phyloP scores from a whole-genome alignment of 2,888 invertebrate species.

The Phytoseiulus persimilis region DNA sequence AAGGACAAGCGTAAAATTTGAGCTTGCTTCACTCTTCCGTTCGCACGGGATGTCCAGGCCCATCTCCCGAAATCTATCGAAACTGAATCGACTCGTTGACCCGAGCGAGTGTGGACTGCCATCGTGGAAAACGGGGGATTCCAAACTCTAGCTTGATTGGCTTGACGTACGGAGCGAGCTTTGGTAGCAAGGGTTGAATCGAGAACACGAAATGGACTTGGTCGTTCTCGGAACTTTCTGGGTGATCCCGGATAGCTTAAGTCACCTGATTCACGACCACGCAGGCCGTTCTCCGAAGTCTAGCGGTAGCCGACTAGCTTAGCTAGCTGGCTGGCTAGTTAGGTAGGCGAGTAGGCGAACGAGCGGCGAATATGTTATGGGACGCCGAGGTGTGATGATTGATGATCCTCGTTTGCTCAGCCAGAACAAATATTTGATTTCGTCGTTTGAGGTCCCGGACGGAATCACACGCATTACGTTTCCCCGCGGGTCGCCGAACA shows the following conservation, averaged over 20 bases:
- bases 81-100: too few relatives aligned
- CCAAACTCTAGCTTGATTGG: neutral
- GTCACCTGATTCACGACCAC: constrained; percentile 5
- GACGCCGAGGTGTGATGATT: constrained; percentile 5
- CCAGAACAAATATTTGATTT: neutral
- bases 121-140: too few relatives aligned
- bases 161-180: neutral
- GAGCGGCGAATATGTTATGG: neutral
- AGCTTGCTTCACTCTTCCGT: too few relatives aligned
- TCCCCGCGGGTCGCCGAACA: neutral
- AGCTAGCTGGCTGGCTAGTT: neutral
- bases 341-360: neutral
- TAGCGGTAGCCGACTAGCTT: neutral
- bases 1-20: too few relatives aligned
- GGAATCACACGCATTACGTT: neutral
- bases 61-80: too few relatives aligned
- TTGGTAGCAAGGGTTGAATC: neutral
- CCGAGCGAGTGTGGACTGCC: too few relatives aligned
- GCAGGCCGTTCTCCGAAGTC: neutral
- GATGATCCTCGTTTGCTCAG: neutral
- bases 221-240: neutral
- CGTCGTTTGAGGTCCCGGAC: neutral
- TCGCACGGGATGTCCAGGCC: too few relatives aligned
- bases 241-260: neutral
- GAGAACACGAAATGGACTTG: neutral